Evolutionary conservation across 1,140 invertebrate species (phyloP), one percentile per base, ranked within the genome.

Genomic region (Calycopis cecrops): DNA sequence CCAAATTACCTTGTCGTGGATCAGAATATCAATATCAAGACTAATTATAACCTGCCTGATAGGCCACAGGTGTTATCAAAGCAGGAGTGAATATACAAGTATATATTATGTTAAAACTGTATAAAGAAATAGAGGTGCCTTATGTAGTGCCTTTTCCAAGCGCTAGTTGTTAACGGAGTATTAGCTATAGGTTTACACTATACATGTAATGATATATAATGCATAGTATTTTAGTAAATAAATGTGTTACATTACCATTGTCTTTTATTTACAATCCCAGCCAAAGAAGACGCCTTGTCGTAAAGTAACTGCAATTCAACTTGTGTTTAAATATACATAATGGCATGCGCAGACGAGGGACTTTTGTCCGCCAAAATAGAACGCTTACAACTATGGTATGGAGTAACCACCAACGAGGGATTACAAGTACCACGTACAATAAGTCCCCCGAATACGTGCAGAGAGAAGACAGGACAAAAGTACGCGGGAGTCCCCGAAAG

Each of bases 141-240:
- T 68, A 54, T 9, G 35, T 56, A 53, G 68, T 73, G 70, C 71
- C 59, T 62, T 38, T 52, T 48, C 28, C 56, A 63, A 53, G 66
- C 71, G 66, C 55, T 53, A 28, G 69, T 76, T 76, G 68, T 65
- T 40, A 59, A 60, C 59, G 73, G 73, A 78, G 75, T 78, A 76
- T 53, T 56, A 38, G 54, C 21, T 28, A 17, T 37, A 55, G 35
- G 10, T 18, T 21, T 50, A 53, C 60, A 67, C 55, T 42, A 54
- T 61, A 58, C 65, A 72, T 67, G 63, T 55, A 60, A 58, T 61
- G 59, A 54, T 56, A 60, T 48, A 52, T 56, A 16, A 50, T 53
- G 49, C 28, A 21, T 44, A 37, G 51, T 57, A 64, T 65, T 57
- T 64, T 69, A 69, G 53, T 63, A 49, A 74, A 72, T 76, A 71